Base-by-base conservation (phyloP, 2,113 vertebrate species). In the Glareola pratincola region DNA sequence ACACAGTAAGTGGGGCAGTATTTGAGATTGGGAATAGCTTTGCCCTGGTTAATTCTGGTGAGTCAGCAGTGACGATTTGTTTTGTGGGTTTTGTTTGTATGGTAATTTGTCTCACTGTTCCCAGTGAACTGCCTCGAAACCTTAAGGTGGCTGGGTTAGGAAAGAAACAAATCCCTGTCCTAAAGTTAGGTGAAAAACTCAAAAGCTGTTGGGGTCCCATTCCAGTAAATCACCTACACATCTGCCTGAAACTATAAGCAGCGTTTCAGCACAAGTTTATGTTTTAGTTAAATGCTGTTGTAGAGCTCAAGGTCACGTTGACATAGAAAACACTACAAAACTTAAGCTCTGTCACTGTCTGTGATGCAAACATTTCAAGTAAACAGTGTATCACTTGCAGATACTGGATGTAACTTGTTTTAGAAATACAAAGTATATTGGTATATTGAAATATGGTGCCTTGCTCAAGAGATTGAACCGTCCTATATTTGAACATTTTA, bases 1-100 rank as follows among this genome's bases (percentile, higher is more conserved):
- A 98, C 68, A 96, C 88, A 36, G 98, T 98, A 98, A 98, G 98
- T 98, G 53, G 50, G 10, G 15, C 14, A 36, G 11, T 34, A 20
- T 87, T 82, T 81, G 50, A 48, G 23, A 37, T 4, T 59, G 30
- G 47, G 22, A 63, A 14, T 73, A 37, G 34, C 11, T 75, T 94
- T 76, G 9, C 54, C 15, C n/a, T 69, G 4, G 2, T 80, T 88
- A 32, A 41, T 91, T 57, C 19, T 45, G 16, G 14, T 67, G 34
- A 36, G 37, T 88, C 36, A 71, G 13, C 17, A 75, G 12, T 63
- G 16, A 32, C 29, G 32, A 37, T 76, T 24, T 62, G 6, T 53
- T 76, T 48, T 76, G 14, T 77, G 81, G 4, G 3, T 15, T 76
- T 90, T 85, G 10, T 50, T 85, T 36, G 8, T 68, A 12, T 36